Percentiles rank a stretch among this genome's conserved stretches.
Conservation (phyloP, 2,888 invertebrate species). For the Pammene fasciana region DNA sequence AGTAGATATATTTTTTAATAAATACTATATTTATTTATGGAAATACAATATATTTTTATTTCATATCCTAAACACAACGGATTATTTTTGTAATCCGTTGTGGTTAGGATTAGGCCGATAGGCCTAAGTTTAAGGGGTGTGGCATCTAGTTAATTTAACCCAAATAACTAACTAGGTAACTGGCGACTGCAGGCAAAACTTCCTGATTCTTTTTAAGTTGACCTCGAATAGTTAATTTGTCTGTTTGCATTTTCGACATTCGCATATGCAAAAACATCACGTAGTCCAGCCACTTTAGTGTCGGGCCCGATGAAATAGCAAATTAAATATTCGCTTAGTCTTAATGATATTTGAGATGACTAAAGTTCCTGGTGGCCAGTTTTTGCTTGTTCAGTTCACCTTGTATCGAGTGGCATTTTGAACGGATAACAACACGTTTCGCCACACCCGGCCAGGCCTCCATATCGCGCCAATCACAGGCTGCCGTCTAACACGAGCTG, state of each 20-base stretch:
- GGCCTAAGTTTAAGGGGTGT: no score
- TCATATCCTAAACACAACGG: no score
- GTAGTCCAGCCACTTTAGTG: constrained; percentile 38
- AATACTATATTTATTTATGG: no score
- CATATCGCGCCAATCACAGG: constrained; percentile 67
- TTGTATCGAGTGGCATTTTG: constrained; percentile 57
- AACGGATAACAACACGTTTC: constrained; percentile 63
- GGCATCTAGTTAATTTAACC: background rate
- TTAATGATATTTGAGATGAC: constrained; percentile 44
- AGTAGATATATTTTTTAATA: no score
- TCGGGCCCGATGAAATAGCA: constrained; percentile 25
- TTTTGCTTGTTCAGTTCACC: constrained; percentile 53
- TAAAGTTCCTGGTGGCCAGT: constrained; percentile 48
- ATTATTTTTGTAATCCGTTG: no score
- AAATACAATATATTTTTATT: no score
- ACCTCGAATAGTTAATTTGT: constrained; percentile 35
- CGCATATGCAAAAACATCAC: constrained; percentile 51
- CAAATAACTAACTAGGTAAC: background rate
- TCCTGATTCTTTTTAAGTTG: constrained; percentile 29
- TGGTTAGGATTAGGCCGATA: no score
- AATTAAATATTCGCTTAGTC: constrained; percentile 31
- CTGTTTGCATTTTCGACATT: constrained; percentile 38
- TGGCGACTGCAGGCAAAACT: constrained; percentile 30
- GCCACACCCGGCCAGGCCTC: constrained; percentile 81
- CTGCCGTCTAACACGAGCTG: constrained; percentile 59